Evolutionary conservation across 2,797 vertebrate species (phyloP), one percentile per base, ranked within the genome.

Genomic region (Phrynocephalus vlangalii): DNA sequence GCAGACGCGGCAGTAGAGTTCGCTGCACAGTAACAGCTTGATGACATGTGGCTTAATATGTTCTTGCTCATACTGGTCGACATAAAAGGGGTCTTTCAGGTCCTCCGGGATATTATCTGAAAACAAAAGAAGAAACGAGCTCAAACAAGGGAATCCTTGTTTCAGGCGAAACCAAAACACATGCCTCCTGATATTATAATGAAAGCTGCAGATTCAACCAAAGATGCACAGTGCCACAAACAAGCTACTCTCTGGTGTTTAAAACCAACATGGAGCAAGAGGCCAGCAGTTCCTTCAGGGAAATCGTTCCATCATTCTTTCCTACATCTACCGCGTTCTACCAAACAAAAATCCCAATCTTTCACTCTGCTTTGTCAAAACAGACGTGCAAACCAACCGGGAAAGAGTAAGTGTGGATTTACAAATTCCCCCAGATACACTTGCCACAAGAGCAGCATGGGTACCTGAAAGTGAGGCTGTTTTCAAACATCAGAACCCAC

Each of bases 11-110:
- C 98, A 99, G 96, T 99, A 99, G 52, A 99, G 98, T 96, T 99
- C 99, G 0, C 98, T 97, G 93, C 99, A 98, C 88, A 99, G 97
- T 90, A 99, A 96, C 87, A 99, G 97, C 67, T 91, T 98, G 95
- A 98, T 98, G 90, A 99, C 98, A 0, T 98, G 99, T 0, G 99
- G 99, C 76, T 99, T 99, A 91, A 99, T 99, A 95, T 99, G 99
- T 82, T 99, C 99, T 95, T 99, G 99, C 87, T 99, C 98, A 3
- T 99, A 99, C 91, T 99, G 99, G 90, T 99, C 99, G 20, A 97
- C 97, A 96, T 99, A 99, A 91, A 99, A 99, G 0, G 99, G 98
- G 95, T 99, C 98, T 95, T 97, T 97, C 93, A 99, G 96, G 90
- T 99, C 99, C 92, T 99, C 98, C 0, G 99, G 99, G 95, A 99